phyloP scores from a whole-genome alignment of 2,113 vertebrate genomes.

The Ageneiosus marmoratus region DNA sequence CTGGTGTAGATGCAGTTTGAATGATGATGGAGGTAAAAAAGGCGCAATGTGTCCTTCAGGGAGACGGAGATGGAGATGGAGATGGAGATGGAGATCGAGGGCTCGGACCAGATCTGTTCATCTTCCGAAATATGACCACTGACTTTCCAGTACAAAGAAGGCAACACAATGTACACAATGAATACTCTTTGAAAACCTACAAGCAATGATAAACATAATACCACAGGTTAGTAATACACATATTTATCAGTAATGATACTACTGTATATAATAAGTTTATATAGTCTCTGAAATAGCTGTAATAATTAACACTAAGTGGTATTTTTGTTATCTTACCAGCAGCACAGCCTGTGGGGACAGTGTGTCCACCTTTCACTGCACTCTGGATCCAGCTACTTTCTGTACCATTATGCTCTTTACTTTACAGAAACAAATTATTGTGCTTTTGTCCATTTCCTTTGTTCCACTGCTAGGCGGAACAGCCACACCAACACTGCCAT shows the following conservation, averaged over 20 bases:
- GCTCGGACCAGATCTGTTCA: not conserved
- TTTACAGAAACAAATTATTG: slow-evolving; percentile 46
- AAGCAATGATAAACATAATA: not conserved
- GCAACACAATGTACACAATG: not conserved
- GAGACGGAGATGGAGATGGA: too few relatives aligned
- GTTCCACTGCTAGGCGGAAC: slow-evolving; percentile 37
- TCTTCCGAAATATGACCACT: too few relatives aligned
- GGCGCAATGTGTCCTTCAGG: too few relatives aligned
- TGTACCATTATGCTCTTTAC: slow-evolving; percentile 9
- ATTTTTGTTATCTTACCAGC: not conserved
- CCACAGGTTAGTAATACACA: too few relatives aligned
- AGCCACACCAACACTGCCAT: slow-evolving; percentile 4
- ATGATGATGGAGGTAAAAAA: too few relatives aligned
- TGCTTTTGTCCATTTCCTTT: slow-evolving; percentile 11
- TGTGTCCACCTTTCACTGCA: slow-evolving; percentile 4
- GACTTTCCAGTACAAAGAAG: not conserved
- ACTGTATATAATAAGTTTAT: too few relatives aligned
- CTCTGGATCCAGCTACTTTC: not conserved
- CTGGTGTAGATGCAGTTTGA: too few relatives aligned
- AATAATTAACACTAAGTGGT: not conserved
- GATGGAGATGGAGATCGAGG: too few relatives aligned
- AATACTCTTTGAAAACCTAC: not conserved
- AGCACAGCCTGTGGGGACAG: not conserved
- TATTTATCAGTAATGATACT: too few relatives aligned
- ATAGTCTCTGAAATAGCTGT: not conserved